Evolutionary conservation across 2,797 vertebrate species (phyloP).

Genomic region (Siniperca scherzeri): DNA sequence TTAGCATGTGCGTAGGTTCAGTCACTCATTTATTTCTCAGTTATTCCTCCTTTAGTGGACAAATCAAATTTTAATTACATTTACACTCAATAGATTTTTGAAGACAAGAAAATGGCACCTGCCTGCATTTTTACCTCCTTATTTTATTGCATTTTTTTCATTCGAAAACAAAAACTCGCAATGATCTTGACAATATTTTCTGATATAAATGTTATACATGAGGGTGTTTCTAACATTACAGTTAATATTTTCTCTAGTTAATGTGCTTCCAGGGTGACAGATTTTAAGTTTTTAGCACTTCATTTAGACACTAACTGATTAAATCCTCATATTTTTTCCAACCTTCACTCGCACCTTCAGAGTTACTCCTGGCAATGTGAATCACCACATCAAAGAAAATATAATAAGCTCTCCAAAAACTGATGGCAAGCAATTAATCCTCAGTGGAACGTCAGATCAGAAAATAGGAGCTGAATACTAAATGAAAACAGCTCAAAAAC

Average conservation of each 20-base stretch:
- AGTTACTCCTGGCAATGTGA: constrained; percentile 23
- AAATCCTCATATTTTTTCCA: background rate
- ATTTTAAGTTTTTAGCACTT: background rate
- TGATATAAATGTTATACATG: background rate
- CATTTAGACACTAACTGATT: background rate
- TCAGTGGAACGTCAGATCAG: constrained; percentile 26
- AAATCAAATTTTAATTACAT: background rate
- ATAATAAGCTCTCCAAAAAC: constrained; percentile 54
- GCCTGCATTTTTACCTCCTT: background rate
- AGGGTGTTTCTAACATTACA: background rate
- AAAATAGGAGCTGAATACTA: constrained; percentile 47
- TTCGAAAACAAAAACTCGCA: background rate
- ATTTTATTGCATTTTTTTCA: background rate
- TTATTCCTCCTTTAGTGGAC: background rate
- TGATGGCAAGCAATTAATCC: constrained; percentile 52
- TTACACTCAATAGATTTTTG: background rate
- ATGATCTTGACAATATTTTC: background rate
- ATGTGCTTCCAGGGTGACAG: background rate
- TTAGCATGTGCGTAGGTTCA: constrained; percentile 27
- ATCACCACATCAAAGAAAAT: constrained; percentile 64
- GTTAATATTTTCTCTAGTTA: background rate
- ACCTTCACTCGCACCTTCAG: constrained; percentile 13
- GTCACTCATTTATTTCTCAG: constrained; percentile 33
- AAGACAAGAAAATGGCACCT: background rate
- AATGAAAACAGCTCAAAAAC: constrained; percentile 25